Base-by-base conservation (phyloP, 2,113 vertebrate genomes). In the Callithrix jacchus region DNA sequence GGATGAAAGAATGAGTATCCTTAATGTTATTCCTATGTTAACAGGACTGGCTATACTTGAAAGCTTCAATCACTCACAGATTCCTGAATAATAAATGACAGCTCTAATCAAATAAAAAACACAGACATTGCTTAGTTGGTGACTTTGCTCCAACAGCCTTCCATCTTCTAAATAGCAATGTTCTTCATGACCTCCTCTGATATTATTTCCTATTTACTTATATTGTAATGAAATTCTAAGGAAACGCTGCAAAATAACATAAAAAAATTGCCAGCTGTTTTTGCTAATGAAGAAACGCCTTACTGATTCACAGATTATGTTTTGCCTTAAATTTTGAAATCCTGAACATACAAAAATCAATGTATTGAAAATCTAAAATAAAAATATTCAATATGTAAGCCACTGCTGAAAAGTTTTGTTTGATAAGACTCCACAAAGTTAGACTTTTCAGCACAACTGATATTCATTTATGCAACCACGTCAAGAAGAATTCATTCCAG, bases 201-300 rank as follows among this genome's bases (percentile, higher is more conserved):
- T 77, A 71, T 70, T 58, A 47, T 8, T 64, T 61, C 30, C 54
- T 82, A 92, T 68, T 88, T 70, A 61, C 68, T 89, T 71, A 66
- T 4, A 87, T 77, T 81, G 88, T 92, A 92, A 85, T 37, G n/a
- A 25, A 83, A 85, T 87, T 77, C 80, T 70, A 87, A 64, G 21
- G 71, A 90, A 93, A 52, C 42, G 0, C 1, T 94, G 58, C 66
- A 94, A 80, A 89, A 79, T 83, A 82, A 94, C 37, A 76, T 35
- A 47, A 94, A 93, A 73, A 95, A 71, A 56, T 37, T 58, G 81
- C 13, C 45, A 93, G 45, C 35, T 94, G 64, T 68, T 90, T 97
- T 25, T 83, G n/a, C 49, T 94, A 83, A 87, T 21, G 70, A 83
- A 91, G 47, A 91, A 94, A 56, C 47, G 10, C 3, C 92, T 94